These are phyloP conservation scores for Nothoprocta pentlandii DNA, from an alignment of 2,113 vertebrate species.

Conservation along the genomic window DNA sequence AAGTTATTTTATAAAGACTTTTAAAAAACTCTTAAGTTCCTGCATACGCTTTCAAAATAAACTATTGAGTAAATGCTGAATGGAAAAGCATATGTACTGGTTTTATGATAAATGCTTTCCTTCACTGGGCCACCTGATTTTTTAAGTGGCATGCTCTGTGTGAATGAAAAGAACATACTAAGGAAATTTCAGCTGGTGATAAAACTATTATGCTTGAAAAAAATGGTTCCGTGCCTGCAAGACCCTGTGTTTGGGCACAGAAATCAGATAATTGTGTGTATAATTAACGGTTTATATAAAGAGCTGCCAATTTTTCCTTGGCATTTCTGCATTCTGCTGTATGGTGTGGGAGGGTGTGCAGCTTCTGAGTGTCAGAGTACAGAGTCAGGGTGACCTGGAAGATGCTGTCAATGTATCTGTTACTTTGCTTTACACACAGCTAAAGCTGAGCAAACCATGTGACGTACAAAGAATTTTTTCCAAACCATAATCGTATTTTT, in stretches of 20 bases:
- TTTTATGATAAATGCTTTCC: not conserved
- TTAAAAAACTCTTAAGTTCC: not conserved
- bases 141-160: not conserved
- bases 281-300: not conserved
- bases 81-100: not conserved
- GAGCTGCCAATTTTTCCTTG: not conserved
- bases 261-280: accelerated
- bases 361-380: not conserved
- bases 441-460: not conserved
- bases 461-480: not conserved
- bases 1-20: not conserved
- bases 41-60: not conserved
- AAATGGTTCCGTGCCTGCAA: accelerated
- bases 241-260: not conserved
- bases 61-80: not conserved
- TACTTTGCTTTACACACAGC: not conserved
- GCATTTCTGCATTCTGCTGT: not conserved
- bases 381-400: not conserved
- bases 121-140: not conserved
- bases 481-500: not conserved
- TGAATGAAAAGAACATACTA: not conserved
- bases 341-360: not conserved
- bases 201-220: not conserved
- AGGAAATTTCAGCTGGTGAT: not conserved
- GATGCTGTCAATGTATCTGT: not conserved